phyloP scores from a whole-genome alignment of 2,113 vertebrate species.

The Ginglymostoma cirratum region DNA sequence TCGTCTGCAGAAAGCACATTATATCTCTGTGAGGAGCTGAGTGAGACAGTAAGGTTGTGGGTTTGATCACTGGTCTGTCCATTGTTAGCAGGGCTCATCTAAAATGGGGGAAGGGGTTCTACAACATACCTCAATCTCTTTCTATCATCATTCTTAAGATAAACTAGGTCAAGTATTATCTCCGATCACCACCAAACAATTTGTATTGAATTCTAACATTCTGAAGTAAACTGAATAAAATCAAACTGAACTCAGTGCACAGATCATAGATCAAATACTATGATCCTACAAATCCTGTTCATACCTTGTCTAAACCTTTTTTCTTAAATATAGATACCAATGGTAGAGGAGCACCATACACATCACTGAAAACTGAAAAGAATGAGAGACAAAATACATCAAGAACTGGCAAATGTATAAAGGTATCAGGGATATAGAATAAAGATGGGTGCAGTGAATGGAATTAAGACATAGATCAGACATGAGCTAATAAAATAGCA shows the following conservation, averaged over 20 bases:
- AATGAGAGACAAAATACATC: not conserved
- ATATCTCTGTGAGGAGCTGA: not conserved
- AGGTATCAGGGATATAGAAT: not conserved
- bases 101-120: not conserved
- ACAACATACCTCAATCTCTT: not conserved
- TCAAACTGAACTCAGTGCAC: not conserved
- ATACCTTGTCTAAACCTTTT: not conserved
- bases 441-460: not conserved
- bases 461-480: not conserved
- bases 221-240: not conserved
- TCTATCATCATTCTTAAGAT: not conserved
- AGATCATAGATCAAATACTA: not conserved
- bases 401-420: not conserved
- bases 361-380: not conserved
- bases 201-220: not conserved
- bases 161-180: not conserved
- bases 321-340: not conserved
- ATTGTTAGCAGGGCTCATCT: not conserved
- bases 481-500: not conserved
- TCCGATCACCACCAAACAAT: not conserved
- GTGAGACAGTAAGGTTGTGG: not conserved
- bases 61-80: not conserved
- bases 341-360: not conserved
- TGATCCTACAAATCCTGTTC: not conserved
- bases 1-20: not conserved